Evolutionary conservation across 2,797 vertebrate species (phyloP), one percentile per base, ranked within the genome.

Genomic region (Ctenosaura bakeri): DNA sequence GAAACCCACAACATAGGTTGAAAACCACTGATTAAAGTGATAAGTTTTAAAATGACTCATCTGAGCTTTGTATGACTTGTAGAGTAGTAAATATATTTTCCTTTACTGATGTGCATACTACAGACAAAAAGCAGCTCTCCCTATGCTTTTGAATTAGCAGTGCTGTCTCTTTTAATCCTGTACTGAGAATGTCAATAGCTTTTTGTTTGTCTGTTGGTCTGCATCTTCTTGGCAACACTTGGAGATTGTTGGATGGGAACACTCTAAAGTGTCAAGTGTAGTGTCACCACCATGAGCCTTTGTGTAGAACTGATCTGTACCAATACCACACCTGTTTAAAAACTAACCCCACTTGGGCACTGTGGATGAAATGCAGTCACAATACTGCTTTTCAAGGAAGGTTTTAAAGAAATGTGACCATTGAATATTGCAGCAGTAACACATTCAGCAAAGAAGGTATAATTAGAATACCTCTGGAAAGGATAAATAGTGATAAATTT

Each of bases 391-490:
- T 89, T 81, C 32, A 0, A 56, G 18, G 71, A 26, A 76, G 0
- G 73, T 89, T 92, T 24, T 59, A 59, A 92, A 94, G 89, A 88
- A 59, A 56, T 56, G 90, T 35, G 59, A 87, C 46, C 64, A 4
- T 85, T 93, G 93, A 88, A 77, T 86, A 89, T 86, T 80, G 86
- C 76, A 52, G 89, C 22, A 86, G 86, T 86, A 73, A 86, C 59
- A 90, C n/a, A 26, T 8, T 3, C 59, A 59, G 83, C 0, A 73
- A 1, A 35, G 0, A 78, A 76, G 76, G 90, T 76, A 14, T 85
- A 83, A 82, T 73, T 42, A 90, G 64, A 73, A 88, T 18, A 66
- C 79, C 13, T 73, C 66, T 56, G 52, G n/a, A 50, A 35, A 82
- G 26, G 52, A 77, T 52, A 80, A 54, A 80, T 52, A 71, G 66